Evolutionary conservation across 2,888 invertebrate genomes (phyloP), one percentile per base, ranked within the genome.

Genomic region (Agrochola lota): DNA sequence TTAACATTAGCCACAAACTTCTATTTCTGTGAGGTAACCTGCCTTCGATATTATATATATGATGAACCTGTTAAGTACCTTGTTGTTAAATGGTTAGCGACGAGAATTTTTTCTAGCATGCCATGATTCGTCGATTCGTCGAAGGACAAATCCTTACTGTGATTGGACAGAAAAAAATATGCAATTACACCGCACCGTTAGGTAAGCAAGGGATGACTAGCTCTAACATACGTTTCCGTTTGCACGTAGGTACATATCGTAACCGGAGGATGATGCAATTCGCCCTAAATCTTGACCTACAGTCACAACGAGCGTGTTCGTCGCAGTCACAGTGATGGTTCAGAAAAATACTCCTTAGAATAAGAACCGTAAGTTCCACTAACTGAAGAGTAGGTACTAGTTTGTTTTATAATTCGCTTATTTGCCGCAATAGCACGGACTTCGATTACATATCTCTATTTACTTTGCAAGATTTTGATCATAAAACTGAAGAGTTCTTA

Each of bases 251-350:
- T 62, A 52, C 20, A 30, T 49, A 68, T 6, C n/a, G 46, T 52
- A 49, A 30, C 20, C 35, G 5, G 23, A 62, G 35, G 26, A 20
- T 76, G 77, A 80, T 70, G 83, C 59, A 71, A 73, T 15, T 5
- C 59, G 49, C 70, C 67, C 55, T 73, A 64, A 80, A 84, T 71
- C 70, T 84, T 77, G 81, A 84, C 77, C 77, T 83, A 77, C 60
- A 60, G 55, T 55, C 66, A 69, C 35, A 55, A n/a, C 11, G 17
- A 69, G 20, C 35, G 30, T 49, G 26, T 84, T 69, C 52, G 12
- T 46, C 60, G 17, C 30, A n/a, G 23, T 57, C 49, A 30, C 12
- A 8, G 40, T 40, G 35, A 52, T 15, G 11, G n/a, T 23, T 63
- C 60, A 63, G 30, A 62, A 64, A 52, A 64, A 66, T 20, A 46